Conservation (phyloP, 2,888 invertebrate species). For the Caenorhabditis sp. region DNA sequence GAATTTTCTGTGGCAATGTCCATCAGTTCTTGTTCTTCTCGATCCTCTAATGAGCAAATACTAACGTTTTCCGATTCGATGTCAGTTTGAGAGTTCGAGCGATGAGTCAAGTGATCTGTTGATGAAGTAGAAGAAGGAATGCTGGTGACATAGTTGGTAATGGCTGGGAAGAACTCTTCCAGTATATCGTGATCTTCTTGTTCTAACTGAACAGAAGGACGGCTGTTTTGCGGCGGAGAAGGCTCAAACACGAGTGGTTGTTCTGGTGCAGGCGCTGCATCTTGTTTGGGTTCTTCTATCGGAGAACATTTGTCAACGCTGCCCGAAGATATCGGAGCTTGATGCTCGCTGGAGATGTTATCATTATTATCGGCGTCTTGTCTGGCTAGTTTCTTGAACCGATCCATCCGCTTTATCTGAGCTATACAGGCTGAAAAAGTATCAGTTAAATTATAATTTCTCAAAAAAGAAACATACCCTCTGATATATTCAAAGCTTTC, state of each 20-base stretch:
- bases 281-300: too few relatives aligned
- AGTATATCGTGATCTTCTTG: slow-evolving; percentile 15
- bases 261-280: too few relatives aligned
- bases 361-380: too few relatives aligned
- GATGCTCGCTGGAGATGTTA: too few relatives aligned
- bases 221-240: too few relatives aligned
- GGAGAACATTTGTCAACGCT: too few relatives aligned
- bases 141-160: too few relatives aligned
- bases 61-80: slow-evolving; percentile 1
- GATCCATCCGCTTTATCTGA: background rate
- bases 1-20: slow-evolving; percentile 21
- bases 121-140: too few relatives aligned
- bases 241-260: too few relatives aligned
- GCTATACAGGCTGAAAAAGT: slow-evolving; percentile 26
- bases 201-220: background rate
- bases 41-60: slow-evolving; percentile 10
- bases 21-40: slow-evolving; percentile 40
- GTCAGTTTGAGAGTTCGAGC: background rate
- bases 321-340: too few relatives aligned
- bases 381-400: too few relatives aligned
- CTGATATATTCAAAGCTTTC: slow-evolving; percentile 14
- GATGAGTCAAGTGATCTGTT: background rate
- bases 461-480: background rate
- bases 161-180: slow-evolving; percentile 40
- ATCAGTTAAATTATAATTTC: background rate